Evolutionary conservation across 2,797 vertebrate genomes (phyloP).

Genomic region (Martes flavigula): DNA sequence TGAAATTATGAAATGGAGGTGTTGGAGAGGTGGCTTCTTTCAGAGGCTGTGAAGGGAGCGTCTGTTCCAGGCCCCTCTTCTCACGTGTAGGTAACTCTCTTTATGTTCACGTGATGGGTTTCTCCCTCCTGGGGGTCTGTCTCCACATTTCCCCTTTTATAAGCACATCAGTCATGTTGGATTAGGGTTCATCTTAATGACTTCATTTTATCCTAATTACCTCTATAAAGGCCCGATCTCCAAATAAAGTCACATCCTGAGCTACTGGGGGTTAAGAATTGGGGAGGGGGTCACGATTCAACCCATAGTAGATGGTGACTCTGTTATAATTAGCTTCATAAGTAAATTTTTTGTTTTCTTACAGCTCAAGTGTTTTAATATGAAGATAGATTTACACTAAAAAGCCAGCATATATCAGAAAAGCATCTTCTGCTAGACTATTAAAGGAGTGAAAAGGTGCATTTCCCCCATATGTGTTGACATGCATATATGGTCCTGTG

Average conservation of each 20-base stretch:
- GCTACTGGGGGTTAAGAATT: neutral
- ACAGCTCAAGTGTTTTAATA: neutral
- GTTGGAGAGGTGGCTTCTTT: neutral
- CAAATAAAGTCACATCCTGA: conserved; percentile 10
- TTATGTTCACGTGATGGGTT: neutral
- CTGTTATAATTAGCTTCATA: neutral
- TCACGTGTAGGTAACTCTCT: neutral
- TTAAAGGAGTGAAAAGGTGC: neutral
- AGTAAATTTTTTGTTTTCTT: neutral
- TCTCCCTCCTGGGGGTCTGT: neutral
- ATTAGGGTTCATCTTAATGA: neutral
- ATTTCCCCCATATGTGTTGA: neutral
- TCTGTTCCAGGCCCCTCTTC: neutral
- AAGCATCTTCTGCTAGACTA: neutral
- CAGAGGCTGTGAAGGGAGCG: neutral
- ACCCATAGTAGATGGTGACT: neutral
- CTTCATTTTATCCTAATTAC: neutral
- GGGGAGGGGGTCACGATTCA: neutral
- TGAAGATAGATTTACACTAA: neutral
- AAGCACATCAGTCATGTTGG: neutral
- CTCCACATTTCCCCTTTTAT: neutral
- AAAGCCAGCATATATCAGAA: neutral
- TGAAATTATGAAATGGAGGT: neutral
- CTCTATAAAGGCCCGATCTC: neutral
- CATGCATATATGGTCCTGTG: neutral